Percentiles rank a stretch among this genome's conserved stretches.
Conservation (phyloP, 2,888 invertebrate genomes). For the Lasioglossum morio region DNA sequence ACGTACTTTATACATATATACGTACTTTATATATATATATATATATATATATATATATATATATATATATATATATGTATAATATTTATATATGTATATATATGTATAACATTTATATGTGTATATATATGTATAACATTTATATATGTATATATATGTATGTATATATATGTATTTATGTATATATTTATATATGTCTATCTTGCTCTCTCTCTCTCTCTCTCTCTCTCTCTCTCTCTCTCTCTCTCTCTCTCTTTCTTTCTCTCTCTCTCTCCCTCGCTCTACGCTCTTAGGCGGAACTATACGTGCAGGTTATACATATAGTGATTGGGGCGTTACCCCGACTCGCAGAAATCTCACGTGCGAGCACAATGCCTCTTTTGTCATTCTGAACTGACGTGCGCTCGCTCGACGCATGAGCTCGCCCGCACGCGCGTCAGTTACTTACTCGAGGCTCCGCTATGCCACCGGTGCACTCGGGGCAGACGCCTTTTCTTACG, state of each 20-base stretch:
- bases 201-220: neutral
- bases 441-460: slow-evolving; percentile 49
- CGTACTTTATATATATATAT: too few species aligned
- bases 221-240: neutral
- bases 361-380: slow-evolving; percentile 68
- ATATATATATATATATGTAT: too few species aligned
- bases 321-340: slow-evolving; percentile 49
- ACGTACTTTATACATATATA: neutral
- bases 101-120: too few species aligned
- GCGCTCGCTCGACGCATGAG: slow-evolving; percentile 40
- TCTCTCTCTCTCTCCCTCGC: neutral
- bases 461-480: slow-evolving; percentile 10
- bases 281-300: slow-evolving; percentile 2
- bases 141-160: too few species aligned
- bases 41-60: too few species aligned
- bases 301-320: slow-evolving; percentile 27
- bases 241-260: neutral
- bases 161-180: too few species aligned
- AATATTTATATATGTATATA: too few species aligned
- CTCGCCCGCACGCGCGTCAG: slow-evolving; percentile 45
- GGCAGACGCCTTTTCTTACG: slow-evolving; percentile 66
- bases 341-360: slow-evolving; percentile 67
- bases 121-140: too few species aligned
- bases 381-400: slow-evolving; percentile 66
- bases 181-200: neutral